phyloP scores from a whole-genome alignment of 2,113 vertebrate species.

The Rhea pennata region DNA sequence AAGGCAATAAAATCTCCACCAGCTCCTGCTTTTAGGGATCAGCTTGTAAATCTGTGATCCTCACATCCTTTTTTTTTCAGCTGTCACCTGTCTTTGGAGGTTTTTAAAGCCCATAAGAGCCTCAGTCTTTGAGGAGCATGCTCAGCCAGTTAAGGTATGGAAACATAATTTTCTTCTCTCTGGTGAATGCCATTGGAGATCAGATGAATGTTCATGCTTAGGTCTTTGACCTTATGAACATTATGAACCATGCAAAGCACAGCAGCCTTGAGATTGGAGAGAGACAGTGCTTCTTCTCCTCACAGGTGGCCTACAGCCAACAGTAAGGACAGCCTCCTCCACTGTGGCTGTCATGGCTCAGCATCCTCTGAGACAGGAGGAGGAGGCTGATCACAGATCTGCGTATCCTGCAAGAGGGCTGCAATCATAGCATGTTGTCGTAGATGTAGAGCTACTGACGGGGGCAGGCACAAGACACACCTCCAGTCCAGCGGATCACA shows the following conservation, averaged over 20 bases:
- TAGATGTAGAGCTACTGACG: not conserved
- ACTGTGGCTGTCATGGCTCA: not conserved
- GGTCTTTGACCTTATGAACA: fast-evolving
- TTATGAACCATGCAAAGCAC: not conserved
- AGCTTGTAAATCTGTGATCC: not conserved
- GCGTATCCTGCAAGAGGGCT: fast-evolving
- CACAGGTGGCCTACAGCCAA: fast-evolving
- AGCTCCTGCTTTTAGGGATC: not conserved
- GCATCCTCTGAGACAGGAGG: not conserved
- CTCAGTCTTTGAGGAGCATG: not conserved
- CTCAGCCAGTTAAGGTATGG: not conserved
- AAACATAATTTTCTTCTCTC: not conserved
- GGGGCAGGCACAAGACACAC: not conserved
- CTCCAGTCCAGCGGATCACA: not conserved
- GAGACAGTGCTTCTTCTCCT: not conserved
- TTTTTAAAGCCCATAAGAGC: not conserved
- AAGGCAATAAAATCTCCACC: not conserved
- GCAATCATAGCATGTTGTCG: fast-evolving
- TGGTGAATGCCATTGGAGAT: not conserved
- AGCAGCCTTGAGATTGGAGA: not conserved
- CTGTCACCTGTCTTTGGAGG: not conserved
- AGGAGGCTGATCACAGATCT: not conserved
- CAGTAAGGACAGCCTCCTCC: not conserved
- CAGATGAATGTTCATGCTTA: not conserved
- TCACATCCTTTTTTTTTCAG: not conserved